Evolutionary conservation across 2,888 invertebrate genomes (phyloP).

Genomic region (Agonopterix arenella): DNA sequence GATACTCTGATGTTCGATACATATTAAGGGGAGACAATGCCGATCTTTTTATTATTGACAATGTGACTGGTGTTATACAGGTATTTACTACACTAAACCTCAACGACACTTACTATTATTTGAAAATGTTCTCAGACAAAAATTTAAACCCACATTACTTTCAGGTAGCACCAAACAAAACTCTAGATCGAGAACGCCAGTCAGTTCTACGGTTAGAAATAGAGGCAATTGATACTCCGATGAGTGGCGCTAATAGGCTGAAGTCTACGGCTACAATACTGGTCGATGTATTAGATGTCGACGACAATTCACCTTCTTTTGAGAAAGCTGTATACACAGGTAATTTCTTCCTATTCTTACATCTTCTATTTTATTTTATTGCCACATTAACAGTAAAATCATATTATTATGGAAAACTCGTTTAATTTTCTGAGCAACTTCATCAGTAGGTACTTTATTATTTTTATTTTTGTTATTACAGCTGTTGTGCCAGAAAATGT

Average conservation of each 20-base stretch:
- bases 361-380: background rate
- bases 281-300: slow-evolving; percentile 85
- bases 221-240: slow-evolving; percentile 85
- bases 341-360: slow-evolving; percentile 17
- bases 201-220: slow-evolving; percentile 82
- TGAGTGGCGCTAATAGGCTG: slow-evolving; percentile 81
- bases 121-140: background rate
- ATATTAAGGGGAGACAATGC: slow-evolving; percentile 84
- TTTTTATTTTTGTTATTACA: slow-evolving; percentile 21
- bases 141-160: background rate
- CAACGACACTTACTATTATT: background rate
- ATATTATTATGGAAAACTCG: background rate
- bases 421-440: background rate
- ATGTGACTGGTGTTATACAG: slow-evolving; percentile 80
- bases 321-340: slow-evolving; percentile 78
- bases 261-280: slow-evolving; percentile 79
- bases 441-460: background rate
- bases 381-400: too few species aligned
- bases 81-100: slow-evolving; percentile 34
- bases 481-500: slow-evolving; percentile 89
- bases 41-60: slow-evolving; percentile 83
- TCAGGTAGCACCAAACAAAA: slow-evolving; percentile 79
- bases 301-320: slow-evolving; percentile 86
- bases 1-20: slow-evolving; percentile 84
- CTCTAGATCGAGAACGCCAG: slow-evolving; percentile 84